Evolutionary conservation across 2,888 invertebrate genomes (phyloP).

Genomic region (Drosophila meridiana): DNA sequence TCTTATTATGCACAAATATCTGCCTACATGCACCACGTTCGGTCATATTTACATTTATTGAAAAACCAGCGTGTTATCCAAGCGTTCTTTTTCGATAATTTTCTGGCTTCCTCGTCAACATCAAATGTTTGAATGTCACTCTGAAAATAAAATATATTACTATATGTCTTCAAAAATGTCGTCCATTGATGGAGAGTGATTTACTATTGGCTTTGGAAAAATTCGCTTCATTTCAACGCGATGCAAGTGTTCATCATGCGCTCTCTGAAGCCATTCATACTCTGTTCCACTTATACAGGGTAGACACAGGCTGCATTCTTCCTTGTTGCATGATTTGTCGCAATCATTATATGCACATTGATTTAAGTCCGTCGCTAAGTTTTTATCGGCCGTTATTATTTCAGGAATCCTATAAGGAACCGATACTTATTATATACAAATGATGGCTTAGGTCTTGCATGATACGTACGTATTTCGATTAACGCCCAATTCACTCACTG

Average conservation of each 20-base stretch:
- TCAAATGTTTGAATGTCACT: conserved; percentile 70
- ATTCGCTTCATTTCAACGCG: conserved; percentile 92
- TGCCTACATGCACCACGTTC: conserved; percentile 89
- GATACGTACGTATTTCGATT: conserved; percentile 36
- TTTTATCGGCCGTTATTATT: conserved; percentile 92
- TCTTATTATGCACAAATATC: not conserved
- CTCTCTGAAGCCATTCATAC: conserved; percentile 87
- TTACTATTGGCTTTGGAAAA: conserved; percentile 89
- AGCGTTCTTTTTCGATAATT: conserved; percentile 89
- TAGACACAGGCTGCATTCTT: conserved; percentile 91
- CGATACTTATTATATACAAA: not conserved
- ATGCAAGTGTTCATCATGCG: conserved; percentile 93
- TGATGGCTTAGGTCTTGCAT: not conserved
- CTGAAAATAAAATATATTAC: conserved; percentile 53
- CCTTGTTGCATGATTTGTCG: conserved; percentile 88
- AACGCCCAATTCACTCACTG: conserved; percentile 59
- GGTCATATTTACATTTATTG: conserved; percentile 93
- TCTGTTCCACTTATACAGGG: conserved; percentile 89
- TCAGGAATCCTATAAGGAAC: conserved; percentile 84
- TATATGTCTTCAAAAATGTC: not conserved
- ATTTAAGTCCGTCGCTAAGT: conserved; percentile 91
- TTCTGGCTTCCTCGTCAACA: conserved; percentile 85
- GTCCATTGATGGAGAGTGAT: not conserved
- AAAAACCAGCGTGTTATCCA: conserved; percentile 94
- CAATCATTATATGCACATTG: conserved; percentile 87